These are phyloP conservation scores for Melieria crassipennis DNA, from an alignment of 2,888 invertebrate genomes.

Conservation along the genomic window DNA sequence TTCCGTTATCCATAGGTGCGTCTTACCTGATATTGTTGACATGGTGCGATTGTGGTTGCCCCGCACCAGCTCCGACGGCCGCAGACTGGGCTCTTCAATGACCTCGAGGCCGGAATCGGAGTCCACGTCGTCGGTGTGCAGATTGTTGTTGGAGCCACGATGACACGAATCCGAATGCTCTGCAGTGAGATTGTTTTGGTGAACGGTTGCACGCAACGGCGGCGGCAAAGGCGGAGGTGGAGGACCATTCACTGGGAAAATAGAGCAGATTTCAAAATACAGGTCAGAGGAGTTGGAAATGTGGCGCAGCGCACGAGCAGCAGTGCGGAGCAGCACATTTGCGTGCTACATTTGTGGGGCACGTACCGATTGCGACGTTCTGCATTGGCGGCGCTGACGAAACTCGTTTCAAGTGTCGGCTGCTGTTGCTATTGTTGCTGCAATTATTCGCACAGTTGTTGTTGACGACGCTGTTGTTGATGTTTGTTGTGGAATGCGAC, in stretches of 20 bases:
- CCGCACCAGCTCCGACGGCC: slow-evolving; percentile 73
- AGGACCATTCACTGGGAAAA: slow-evolving; percentile 66
- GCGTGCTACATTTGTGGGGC: background rate
- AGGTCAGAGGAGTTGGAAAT: background rate
- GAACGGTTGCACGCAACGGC: slow-evolving; percentile 66
- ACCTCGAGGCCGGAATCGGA: slow-evolving; percentile 69
- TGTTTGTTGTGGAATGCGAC: slow-evolving; percentile 46
- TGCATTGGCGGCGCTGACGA: slow-evolving; percentile 70
- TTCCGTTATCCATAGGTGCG: too few species aligned
- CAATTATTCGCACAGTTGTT: slow-evolving; percentile 48
- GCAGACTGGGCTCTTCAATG: slow-evolving; percentile 75
- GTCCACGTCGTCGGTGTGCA: slow-evolving; percentile 52
- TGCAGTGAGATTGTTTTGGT: slow-evolving; percentile 42
- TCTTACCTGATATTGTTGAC: slow-evolving; percentile 68
- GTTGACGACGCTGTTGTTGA: slow-evolving; percentile 67
- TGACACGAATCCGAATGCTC: slow-evolving; percentile 41
- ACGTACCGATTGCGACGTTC: slow-evolving; percentile 58
- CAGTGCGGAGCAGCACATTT: background rate
- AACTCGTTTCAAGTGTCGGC: slow-evolving; percentile 68
- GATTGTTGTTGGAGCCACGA: slow-evolving; percentile 44
- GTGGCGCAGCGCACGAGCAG: background rate
- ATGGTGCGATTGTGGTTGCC: slow-evolving; percentile 70
- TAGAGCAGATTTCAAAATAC: background rate
- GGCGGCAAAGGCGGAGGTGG: slow-evolving; percentile 79
- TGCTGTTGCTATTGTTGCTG: slow-evolving; percentile 47